These are phyloP conservation scores for Phaethon lepturus DNA, from an alignment of 2,113 vertebrate genomes.

Conservation along the genomic window DNA sequence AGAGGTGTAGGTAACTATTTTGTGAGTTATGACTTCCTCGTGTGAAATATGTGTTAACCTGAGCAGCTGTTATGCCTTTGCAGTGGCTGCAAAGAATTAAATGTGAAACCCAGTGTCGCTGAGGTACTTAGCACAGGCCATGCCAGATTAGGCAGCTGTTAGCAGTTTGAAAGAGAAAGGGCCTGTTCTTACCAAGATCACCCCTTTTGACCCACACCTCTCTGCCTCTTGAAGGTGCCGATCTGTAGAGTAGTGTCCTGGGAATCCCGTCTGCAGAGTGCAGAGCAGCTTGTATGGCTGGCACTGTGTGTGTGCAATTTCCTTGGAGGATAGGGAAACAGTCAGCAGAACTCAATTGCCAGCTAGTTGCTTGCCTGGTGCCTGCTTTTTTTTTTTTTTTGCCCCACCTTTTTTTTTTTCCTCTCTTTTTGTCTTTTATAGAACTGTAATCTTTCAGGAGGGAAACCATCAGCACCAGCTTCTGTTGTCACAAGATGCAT, in stretches of 20 bases:
- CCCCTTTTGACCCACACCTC: neutral
- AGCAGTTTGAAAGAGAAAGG: neutral
- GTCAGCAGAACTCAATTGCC: neutral
- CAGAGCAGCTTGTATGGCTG: neutral
- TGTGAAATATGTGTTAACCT: neutral
- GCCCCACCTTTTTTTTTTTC: neutral
- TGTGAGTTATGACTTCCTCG: neutral
- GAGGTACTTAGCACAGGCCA: neutral
- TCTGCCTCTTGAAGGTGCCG: neutral
- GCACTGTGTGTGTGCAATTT: neutral
- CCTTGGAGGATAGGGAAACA: neutral
- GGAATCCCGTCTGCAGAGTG: neutral
- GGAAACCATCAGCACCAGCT: conserved; percentile 38
- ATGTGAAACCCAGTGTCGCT: neutral
- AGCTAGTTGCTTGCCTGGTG: neutral
- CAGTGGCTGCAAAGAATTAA: neutral
- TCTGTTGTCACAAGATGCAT: conserved; percentile 22
- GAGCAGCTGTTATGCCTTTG: neutral
- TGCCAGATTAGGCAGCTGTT: neutral
- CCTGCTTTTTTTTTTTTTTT: neutral
- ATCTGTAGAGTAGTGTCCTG: neutral
- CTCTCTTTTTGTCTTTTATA: neutral
- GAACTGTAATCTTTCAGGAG: neutral
- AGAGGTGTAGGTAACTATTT: neutral
- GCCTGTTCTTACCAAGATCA: neutral